Conservation (phyloP, 1,140 invertebrate genomes). For the Dolichoris vasculosae region DNA sequence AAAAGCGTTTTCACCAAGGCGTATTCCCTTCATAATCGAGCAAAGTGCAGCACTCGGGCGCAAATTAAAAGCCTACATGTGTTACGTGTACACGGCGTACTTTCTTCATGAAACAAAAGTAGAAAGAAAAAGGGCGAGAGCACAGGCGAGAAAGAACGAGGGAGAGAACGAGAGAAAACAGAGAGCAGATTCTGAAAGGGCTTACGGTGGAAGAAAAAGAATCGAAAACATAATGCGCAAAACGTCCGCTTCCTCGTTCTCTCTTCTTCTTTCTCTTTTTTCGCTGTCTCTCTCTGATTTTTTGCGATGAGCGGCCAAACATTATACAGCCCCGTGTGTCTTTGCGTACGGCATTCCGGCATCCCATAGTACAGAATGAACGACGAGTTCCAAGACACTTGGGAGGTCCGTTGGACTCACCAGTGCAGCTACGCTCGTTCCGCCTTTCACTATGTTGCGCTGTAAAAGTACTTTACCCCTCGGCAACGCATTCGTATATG, state of each 20-base stretch:
- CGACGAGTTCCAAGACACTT: neutral
- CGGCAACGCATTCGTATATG: neutral
- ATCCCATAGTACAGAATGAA: neutral
- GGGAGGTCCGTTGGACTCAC: slow-evolving; percentile 14
- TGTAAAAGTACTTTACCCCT: neutral
- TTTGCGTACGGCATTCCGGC: neutral
- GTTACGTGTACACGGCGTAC: neutral
- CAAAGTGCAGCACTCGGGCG: neutral
- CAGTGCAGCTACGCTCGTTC: neutral
- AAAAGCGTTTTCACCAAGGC: neutral
- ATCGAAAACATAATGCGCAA: slow-evolving; percentile 25
- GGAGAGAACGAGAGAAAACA: neutral
- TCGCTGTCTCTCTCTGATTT: neutral
- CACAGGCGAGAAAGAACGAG: neutral
- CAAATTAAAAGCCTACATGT: slow-evolving; percentile 28
- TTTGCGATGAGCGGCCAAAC: neutral
- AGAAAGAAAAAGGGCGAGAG: neutral
- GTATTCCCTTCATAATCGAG: neutral
- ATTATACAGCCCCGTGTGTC: neutral
- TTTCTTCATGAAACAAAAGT: slow-evolving; percentile 15
- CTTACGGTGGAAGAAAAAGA: neutral
- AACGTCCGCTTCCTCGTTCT: slow-evolving; percentile 20
- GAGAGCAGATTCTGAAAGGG: neutral
- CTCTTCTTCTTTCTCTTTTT: neutral
- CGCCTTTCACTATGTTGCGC: neutral